Evolutionary conservation across 1,140 invertebrate genomes (phyloP).

Genomic region (Drosophila miranda): DNA sequence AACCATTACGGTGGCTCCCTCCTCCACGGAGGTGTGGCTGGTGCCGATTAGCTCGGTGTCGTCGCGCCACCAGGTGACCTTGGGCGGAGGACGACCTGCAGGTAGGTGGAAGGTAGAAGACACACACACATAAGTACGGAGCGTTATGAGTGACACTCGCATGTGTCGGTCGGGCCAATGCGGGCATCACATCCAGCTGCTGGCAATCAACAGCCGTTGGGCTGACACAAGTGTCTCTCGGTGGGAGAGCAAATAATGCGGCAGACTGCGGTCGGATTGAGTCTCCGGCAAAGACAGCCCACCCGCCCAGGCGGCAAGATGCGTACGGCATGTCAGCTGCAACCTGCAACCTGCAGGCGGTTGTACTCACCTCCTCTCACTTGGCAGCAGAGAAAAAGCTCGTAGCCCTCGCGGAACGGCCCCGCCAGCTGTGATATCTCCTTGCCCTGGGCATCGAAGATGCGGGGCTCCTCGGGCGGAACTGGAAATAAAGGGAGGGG

Average conservation of each 20-base stretch:
- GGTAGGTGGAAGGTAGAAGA: neutral
- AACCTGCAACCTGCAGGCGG: neutral
- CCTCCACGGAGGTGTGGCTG: slow-evolving; percentile 84
- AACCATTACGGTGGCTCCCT: slow-evolving; percentile 85
- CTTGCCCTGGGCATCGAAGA: slow-evolving; percentile 91
- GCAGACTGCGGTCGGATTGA: slow-evolving; percentile 11
- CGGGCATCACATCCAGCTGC: slow-evolving; percentile 12
- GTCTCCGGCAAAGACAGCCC: slow-evolving; percentile 18
- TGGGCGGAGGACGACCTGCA: slow-evolving; percentile 87
- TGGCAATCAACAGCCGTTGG: slow-evolving; percentile 14
- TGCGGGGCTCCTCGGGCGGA: slow-evolving; percentile 89
- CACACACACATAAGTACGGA: neutral
- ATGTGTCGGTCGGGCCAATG: slow-evolving; percentile 11
- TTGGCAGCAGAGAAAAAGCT: slow-evolving; percentile 91
- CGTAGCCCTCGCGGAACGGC: slow-evolving; percentile 91
- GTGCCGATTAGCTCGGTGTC: slow-evolving; percentile 87
- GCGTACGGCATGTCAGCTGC: neutral
- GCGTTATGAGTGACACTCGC: slow-evolving; percentile 23
- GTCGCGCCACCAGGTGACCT: slow-evolving; percentile 91
- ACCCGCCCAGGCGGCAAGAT: neutral
- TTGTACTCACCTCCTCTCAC: slow-evolving; percentile 89
- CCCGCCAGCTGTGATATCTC: slow-evolving; percentile 89
- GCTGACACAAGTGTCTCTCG: slow-evolving; percentile 34
- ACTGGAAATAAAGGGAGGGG: slow-evolving; percentile 84
- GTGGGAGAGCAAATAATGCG: slow-evolving; percentile 44